Base-by-base conservation (phyloP, 64 coral and sea anemone genomes). In the Actinia tenebrosa region DNA sequence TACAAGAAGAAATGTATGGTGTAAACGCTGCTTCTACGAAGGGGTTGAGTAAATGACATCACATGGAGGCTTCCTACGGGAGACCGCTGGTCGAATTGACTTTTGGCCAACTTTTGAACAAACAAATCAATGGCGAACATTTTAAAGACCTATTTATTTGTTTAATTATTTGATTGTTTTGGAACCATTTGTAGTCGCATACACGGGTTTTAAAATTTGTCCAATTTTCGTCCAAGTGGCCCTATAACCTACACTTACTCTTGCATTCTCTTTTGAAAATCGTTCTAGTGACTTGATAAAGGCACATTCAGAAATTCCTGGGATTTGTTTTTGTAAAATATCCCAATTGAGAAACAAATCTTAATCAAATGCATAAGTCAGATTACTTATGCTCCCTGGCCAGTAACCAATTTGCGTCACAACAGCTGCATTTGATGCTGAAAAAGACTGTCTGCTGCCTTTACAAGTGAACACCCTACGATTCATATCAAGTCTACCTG, bases 291-390 rank as follows among this genome's bases (percentile, higher is more conserved):
- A 89, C 59, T 85, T 88, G 1, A 93, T 0, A 53, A 93, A 89
- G 45, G 92, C 66, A 6, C 77, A 13, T 64, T 93, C 88, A 72
- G 88, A 94, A 3, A 87, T 23, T 13, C 92, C 92, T 59, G 92
- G 92, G 3, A 87, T 42, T 42, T 84, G 84, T 22, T 89, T 89
- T 27, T 94, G 83, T 17, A 94, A 18, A 7, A 89, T 72, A 46
- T 89, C 60, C 92, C 92, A 94, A 23, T 77, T 17, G 50, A 87
- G 42, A 20, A 94, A 87, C 10, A 94, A 62, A 47, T 90, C 84
- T 90, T 89, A 75, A 25, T 90, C 17, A 84, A 94, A 94, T 3
- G 72, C 79, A 89, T 94, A 94, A 42, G 59, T 60, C 84, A 90
- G 63, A 23, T 87, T 60, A 45, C 44, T 87, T 59, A 94, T 90